Evolutionary conservation across 2,797 vertebrate species (phyloP).

Genomic region (Lerista edwardsae): DNA sequence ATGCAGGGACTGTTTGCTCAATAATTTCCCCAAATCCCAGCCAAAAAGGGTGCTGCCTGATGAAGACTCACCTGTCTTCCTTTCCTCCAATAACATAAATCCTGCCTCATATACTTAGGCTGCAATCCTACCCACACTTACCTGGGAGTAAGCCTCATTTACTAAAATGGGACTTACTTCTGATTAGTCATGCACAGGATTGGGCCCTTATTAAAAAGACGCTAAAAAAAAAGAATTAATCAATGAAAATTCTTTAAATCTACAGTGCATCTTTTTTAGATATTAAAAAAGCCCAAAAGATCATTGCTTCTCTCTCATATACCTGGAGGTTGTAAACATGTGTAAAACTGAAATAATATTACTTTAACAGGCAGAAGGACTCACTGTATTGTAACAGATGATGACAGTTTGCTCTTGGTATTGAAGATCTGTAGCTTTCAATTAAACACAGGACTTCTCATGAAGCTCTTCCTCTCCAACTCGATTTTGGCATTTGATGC

Average conservation of each 20-base stretch:
- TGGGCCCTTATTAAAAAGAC: too few species aligned
- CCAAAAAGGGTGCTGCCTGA: too few species aligned
- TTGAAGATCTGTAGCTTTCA: neutral
- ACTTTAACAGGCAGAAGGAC: neutral
- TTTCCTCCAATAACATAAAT: too few species aligned
- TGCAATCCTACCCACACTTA: too few species aligned
- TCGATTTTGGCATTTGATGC: neutral
- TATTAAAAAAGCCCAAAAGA: neutral
- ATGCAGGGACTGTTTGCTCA: too few species aligned
- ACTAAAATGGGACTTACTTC: too few species aligned
- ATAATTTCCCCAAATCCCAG: too few species aligned
- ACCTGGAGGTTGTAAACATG: neutral
- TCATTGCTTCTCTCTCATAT: neutral
- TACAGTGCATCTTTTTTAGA: neutral
- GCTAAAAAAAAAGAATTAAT: neutral
- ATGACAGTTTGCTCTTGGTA: neutral
- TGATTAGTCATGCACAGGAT: too few species aligned
- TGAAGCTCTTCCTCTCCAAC: neutral
- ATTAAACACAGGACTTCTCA: neutral
- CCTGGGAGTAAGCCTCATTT: too few species aligned
- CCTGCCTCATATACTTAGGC: too few species aligned
- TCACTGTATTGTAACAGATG: neutral
- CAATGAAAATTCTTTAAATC: neutral
- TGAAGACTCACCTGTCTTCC: too few species aligned
- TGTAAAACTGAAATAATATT: neutral